Evolutionary conservation across 2,888 invertebrate species (phyloP).

Genomic region (Xestia rhomboidea): DNA sequence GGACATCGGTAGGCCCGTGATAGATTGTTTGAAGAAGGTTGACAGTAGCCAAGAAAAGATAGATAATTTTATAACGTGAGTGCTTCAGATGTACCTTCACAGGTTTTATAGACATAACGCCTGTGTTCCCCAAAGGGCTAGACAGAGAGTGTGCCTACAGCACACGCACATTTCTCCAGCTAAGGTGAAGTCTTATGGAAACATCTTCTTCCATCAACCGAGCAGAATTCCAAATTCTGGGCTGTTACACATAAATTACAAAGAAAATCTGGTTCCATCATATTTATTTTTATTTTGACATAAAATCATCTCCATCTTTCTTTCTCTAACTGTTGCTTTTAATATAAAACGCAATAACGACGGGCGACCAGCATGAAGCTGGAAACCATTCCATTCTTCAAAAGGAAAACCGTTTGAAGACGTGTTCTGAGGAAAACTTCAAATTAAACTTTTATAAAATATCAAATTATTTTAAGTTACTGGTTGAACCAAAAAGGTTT

Average conservation of each 20-base stretch:
- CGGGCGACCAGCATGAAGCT: neutral
- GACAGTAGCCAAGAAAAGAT: neutral
- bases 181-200: neutral
- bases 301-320: neutral
- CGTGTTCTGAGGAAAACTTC: conserved; percentile 19
- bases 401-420: conserved; percentile 34
- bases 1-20: neutral
- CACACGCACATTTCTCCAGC: neutral
- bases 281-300: neutral
- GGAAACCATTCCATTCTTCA: conserved; percentile 4
- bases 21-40: conserved; percentile 30
- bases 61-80: neutral
- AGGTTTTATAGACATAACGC: neutral
- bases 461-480: too few species aligned
- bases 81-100: neutral
- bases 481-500: neutral
- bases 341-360: conserved; percentile 33
- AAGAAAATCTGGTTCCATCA: neutral
- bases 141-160: neutral
- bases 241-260: neutral
- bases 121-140: neutral
- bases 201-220: neutral
- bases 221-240: neutral
- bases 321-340: neutral
- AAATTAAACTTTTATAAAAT: conserved; percentile 34